Evolutionary conservation across 2,113 vertebrate species (phyloP).

Genomic region (Condylura cristata): DNA sequence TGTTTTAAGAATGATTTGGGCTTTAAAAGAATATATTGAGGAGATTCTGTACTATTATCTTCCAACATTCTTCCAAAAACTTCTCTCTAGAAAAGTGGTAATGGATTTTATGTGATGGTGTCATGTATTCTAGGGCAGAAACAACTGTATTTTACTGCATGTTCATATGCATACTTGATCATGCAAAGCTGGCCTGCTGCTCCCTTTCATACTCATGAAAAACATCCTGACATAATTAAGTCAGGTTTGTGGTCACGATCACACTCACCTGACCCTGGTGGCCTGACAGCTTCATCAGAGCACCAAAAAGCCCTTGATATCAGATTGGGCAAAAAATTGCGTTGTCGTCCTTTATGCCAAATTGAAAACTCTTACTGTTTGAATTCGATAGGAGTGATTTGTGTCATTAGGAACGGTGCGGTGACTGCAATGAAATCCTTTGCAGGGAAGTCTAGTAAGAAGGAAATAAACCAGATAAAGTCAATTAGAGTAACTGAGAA

Average conservation of each 20-base stretch:
- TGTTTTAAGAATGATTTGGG: neutral
- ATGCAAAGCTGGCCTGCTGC: neutral
- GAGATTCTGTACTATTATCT: neutral
- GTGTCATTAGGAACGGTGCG: neutral
- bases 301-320: neutral
- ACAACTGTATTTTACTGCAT: neutral
- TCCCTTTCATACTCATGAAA: neutral
- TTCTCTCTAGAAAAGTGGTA: neutral
- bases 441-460: neutral
- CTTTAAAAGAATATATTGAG: conserved; percentile 1
- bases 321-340: neutral
- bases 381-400: neutral
- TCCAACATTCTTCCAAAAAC: neutral
- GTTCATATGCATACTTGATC: neutral
- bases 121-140: neutral
- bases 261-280: neutral
- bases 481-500: neutral
- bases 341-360: neutral
- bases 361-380: neutral
- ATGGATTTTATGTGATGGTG: neutral
- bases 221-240: neutral
- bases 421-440: neutral
- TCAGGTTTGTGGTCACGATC: neutral
- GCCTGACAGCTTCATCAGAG: neutral
- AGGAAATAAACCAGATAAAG: neutral